Percentiles rank a stretch among this genome's conserved stretches.
Conservation (phyloP, 2,113 vertebrate genomes). For the Pogona vitticeps region DNA sequence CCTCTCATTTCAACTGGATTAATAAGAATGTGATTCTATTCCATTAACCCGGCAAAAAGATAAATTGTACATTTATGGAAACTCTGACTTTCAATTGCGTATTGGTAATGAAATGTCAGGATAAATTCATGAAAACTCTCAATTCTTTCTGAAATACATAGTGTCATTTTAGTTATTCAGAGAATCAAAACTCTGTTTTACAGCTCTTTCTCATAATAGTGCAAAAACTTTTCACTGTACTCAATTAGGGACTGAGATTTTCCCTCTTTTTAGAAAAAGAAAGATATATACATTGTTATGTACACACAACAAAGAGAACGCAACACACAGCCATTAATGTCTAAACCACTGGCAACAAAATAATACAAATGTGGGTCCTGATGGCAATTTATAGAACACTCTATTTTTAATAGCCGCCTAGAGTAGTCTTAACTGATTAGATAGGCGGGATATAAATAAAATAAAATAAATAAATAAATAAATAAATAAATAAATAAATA, state of each 20-base stretch:
- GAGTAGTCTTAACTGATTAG: no score
- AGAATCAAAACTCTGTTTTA: background rate
- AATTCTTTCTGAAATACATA: background rate
- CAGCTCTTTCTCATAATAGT: background rate
- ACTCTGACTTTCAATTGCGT: background rate
- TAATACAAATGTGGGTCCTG: no score
- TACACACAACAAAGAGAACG: no score
- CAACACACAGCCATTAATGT: no score
- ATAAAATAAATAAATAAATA: no score
- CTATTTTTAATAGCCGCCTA: no score
- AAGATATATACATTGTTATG: accelerated
- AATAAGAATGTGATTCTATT: background rate
- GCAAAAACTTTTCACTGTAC: background rate
- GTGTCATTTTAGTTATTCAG: background rate
- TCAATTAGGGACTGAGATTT: background rate
- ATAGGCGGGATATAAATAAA: no score
- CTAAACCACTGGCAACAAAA: no score
- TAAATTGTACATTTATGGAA: constrained; percentile 1
- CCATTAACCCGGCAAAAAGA: background rate
- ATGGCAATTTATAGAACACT: no score
- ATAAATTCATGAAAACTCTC: background rate
- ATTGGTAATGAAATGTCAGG: constrained; percentile 4
- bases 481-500: no score
- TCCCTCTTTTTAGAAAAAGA: background rate
- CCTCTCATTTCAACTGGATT: background rate